A percentile compares a stretch with the other conserved stretches of the same genome.
Evolutionary conservation across 2,797 vertebrate genomes (phyloP).

Genomic region (Characodon lateralis): DNA sequence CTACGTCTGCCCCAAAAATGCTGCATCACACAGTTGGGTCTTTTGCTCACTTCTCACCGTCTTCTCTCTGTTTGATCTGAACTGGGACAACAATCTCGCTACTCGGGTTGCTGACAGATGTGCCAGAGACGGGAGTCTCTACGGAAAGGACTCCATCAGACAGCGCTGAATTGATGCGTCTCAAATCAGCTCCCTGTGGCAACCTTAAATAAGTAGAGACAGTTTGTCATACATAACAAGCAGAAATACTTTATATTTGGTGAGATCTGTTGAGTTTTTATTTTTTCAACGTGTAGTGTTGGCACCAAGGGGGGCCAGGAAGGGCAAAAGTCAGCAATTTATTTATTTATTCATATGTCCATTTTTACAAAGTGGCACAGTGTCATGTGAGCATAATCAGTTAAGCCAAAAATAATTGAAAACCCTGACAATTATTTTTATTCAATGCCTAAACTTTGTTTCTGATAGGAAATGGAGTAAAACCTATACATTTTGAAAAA

Average conservation of each 20-base stretch:
- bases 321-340: no score
- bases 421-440: not conserved
- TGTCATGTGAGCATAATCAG: not conserved
- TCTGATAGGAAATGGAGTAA: not conserved
- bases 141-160: slow-evolving; percentile 77
- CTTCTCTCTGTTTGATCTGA: slow-evolving; percentile 66
- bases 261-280: not conserved
- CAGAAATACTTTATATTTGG: not conserved
- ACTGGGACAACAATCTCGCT: slow-evolving; percentile 76
- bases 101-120: slow-evolving; percentile 22
- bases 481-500: no score
- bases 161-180: slow-evolving; percentile 76
- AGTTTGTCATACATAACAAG: not conserved
- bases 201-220: slow-evolving; percentile 65
- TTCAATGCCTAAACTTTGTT: not conserved
- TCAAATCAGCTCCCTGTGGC: slow-evolving; percentile 74
- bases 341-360: no score
- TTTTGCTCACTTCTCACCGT: slow-evolving; percentile 48
- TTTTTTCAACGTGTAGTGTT: no score
- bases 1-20: slow-evolving; percentile 15
- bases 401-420: no score
- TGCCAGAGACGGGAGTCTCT: slow-evolving; percentile 69
- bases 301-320: no score
- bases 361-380: not conserved
- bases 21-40: slow-evolving; percentile 5